phyloP scores from a whole-genome alignment of 2,113 vertebrate genomes.

The Shinisaurus crocodilurus region DNA sequence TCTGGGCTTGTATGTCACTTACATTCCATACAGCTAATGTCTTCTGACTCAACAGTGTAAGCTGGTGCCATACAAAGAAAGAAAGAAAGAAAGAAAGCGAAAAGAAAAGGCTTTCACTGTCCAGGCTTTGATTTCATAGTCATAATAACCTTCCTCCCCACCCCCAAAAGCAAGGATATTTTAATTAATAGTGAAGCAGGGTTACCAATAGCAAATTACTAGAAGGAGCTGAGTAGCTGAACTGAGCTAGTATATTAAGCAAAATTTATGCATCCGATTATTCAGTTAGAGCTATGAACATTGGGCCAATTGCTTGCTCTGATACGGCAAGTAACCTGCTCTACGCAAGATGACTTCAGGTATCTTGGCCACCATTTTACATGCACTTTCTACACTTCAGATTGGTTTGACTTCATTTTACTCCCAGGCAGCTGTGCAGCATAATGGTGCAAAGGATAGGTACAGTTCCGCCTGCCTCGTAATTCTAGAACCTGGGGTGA shows the following conservation, averaged over 20 bases:
- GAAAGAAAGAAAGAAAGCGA: neutral
- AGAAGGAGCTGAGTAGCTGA: neutral
- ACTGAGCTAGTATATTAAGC: neutral
- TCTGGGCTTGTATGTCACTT: slow-evolving; percentile 14
- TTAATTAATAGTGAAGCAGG: slow-evolving; percentile 16
- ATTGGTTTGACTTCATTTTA: neutral
- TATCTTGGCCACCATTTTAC: neutral
- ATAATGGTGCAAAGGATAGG: neutral
- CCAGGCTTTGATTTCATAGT: neutral
- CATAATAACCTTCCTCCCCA: neutral
- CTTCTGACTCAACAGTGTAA: neutral
- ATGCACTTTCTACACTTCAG: neutral
- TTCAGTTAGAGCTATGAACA: neutral
- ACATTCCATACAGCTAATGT: neutral
- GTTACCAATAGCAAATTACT: neutral
- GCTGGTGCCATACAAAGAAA: neutral
- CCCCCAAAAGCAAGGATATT: neutral
- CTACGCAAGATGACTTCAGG: neutral
- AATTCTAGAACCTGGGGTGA: too few relatives aligned
- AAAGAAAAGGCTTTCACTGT: neutral
- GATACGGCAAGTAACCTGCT: neutral
- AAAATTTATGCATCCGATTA: neutral
- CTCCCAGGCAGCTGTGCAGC: neutral
- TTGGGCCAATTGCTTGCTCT: neutral
- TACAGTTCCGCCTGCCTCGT: too few relatives aligned